Base-by-base conservation (phyloP, 2,888 invertebrate species). In the Slavum lentiscoides region DNA sequence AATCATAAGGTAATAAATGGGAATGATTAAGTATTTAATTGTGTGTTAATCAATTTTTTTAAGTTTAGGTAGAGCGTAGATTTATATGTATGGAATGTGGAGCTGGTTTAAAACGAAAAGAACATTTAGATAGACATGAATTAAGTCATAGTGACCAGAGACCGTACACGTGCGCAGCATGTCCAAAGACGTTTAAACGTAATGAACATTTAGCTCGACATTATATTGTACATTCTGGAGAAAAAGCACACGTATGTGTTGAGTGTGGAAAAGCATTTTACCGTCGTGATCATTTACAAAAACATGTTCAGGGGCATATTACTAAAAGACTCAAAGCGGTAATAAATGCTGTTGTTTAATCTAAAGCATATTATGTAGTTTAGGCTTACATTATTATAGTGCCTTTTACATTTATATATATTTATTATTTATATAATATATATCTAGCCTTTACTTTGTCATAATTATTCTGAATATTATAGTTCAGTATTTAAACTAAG, bases 171-270 rank as follows among this genome's bases (percentile, higher is more conserved):
- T 84, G 84, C 73, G 84, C 83, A 9, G 84, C 84, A 43, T 84
- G 85, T 53, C 84, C 84, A 5, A 85, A 85, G 83, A 85, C 85
- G 59, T 85, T 85, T 83, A 88, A 89, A 82, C 86, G 89, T 59
- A 89, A 89, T 83, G 89, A 89, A 82, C 89, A 89, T 83, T 85
- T 89, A n/a, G 88, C 88, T 0, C 86, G 89, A 70, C 89, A 89
- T 84, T 87, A 87, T 80, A 87, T 88, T 7, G 88, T 88, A 80
- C 89, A 89, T 83, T 88, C 88, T 0, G 89, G 88, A 4, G 87
- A 88, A 83, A 89, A 89, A 83, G 88, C 81, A 49, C 84, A 85
- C 75, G 83, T 84, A 30, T 85, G 85, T 81, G 85, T 85, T 11
- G 87, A 87, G 49, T 89, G 89, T 83, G 87, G 87, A 19, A 88